phyloP scores from a whole-genome alignment of 2,113 vertebrate species.

The Columba livia region DNA sequence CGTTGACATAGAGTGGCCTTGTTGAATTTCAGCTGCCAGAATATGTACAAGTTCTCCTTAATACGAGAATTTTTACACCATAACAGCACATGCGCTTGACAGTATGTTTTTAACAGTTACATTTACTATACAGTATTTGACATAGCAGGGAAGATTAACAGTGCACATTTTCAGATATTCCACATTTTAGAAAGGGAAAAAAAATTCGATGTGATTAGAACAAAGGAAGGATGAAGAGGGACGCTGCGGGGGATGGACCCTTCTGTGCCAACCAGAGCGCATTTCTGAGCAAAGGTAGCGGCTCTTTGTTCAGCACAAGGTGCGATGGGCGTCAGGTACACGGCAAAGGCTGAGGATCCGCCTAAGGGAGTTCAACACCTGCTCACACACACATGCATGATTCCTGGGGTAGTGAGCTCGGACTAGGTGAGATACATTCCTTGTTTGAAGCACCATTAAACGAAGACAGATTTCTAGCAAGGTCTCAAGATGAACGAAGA shows the following conservation, averaged over 20 bases:
- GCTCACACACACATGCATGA: slow-evolving; percentile 61
- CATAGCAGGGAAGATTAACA: slow-evolving; percentile 55
- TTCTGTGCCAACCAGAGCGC: slow-evolving; percentile 51
- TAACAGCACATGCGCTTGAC: slow-evolving; percentile 59
- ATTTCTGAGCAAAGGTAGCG: slow-evolving; percentile 63
- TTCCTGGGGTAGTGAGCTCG: slow-evolving; percentile 28
- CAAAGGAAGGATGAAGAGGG: slow-evolving; percentile 6
- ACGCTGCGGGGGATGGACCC: slow-evolving; percentile 24
- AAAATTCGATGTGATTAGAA: background rate
- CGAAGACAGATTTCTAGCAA: slow-evolving; percentile 59
- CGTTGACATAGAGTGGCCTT: slow-evolving; percentile 20
- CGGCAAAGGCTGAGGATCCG: slow-evolving; percentile 23
- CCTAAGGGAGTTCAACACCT: slow-evolving; percentile 35
- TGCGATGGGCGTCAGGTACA: background rate
- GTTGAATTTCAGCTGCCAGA: slow-evolving; percentile 69
- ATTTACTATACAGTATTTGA: slow-evolving; percentile 54
- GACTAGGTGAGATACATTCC: slow-evolving; percentile 69
- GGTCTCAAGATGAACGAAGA: slow-evolving; percentile 28
- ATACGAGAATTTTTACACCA: slow-evolving; percentile 43
- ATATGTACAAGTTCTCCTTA: slow-evolving; percentile 53
- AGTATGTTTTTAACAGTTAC: slow-evolving; percentile 52
- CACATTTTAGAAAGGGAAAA: slow-evolving; percentile 19
- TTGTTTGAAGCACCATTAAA: slow-evolving; percentile 72
- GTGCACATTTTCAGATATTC: slow-evolving; percentile 57
- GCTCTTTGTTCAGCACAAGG: slow-evolving; percentile 44